Base-by-base conservation (phyloP, 37 sponge, comb jelly and placozoan species). In the Hormiphora californensis region DNA sequence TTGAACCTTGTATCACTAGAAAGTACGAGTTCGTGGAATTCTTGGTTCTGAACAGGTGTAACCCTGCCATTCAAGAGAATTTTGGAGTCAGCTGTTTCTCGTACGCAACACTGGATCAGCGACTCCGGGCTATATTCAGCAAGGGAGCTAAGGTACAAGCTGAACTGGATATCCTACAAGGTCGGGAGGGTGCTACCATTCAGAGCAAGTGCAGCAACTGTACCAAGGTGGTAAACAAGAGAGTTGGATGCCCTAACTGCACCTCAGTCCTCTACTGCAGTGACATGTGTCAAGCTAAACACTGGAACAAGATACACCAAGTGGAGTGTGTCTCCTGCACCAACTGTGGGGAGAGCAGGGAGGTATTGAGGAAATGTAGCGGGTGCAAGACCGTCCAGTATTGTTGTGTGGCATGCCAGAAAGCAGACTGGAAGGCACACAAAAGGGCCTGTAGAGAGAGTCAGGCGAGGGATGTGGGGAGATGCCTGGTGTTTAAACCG, bases 1-100 rank as follows among this genome's bases (percentile, higher is more conserved):
- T 73, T 73, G 81, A 73, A 40, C 81, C 81, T 25, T 73, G 81
- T 41, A 73, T 73, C 12, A 73, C 81, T 40, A 19, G 21, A 19
- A 73, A 73, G 8, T 73, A 73, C 43, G 81, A 73, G 31, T 73
- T 36, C 35, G 25, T 73, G 1, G 81, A 73, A 19, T 73, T 73
- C 23, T 19, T 73, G 8, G 81, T 73, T 36, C 21, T 21, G 25
- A 32, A 73, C 22, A 46, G 81, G 40, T 73, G 81, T 28, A 73
- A 73, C 43, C 81, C 81, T 4, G 43, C 40, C 27, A 23, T 44
- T 73, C 21, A n/a, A 22, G 81, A 73, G 17, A 73, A 46, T 33
- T 33, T 32, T 73, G 81, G 81, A 0, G 81, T 73, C 22, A 44
- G 49, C n/a, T 73, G 81, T 40, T 73, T 44, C 43, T 44, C 81